Percentiles rank a stretch among this genome's conserved stretches.
Evolutionary conservation across 2,888 invertebrate species (phyloP).

Genomic region (Balanococcus diminutus): DNA sequence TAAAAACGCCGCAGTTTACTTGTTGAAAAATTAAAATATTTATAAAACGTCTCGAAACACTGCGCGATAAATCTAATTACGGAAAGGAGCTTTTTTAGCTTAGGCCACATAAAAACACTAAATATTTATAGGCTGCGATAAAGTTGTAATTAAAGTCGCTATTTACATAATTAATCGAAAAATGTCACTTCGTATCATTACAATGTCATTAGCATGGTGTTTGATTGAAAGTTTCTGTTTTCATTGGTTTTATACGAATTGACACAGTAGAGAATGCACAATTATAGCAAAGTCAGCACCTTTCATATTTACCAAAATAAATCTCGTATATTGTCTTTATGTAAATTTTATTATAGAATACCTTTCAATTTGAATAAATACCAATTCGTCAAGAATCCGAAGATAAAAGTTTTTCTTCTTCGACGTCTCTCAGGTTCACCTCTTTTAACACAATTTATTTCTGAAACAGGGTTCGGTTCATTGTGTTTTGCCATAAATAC

Average conservation of each 20-base stretch:
- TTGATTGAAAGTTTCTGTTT: not conserved
- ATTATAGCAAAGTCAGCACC: not conserved
- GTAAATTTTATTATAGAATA: not conserved
- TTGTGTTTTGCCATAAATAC: not conserved
- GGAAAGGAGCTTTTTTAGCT: not conserved
- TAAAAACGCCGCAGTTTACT: not conserved
- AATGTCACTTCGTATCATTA: slow-evolving; percentile 13
- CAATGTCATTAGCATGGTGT: not conserved
- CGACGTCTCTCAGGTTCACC: too few species aligned
- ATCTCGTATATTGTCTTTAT: not conserved
- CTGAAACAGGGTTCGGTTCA: not conserved
- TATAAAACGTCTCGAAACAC: not conserved
- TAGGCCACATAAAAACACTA: not conserved
- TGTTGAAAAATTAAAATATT: slow-evolving; percentile 5
- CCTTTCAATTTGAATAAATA: not conserved
- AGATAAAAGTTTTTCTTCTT: too few species aligned
- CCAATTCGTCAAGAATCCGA: not conserved
- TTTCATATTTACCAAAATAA: not conserved
- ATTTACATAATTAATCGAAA: slow-evolving; percentile 16
- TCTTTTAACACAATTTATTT: not conserved
- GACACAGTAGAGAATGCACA: not conserved
- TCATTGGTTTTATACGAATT: not conserved
- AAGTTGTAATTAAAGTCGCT: not conserved
- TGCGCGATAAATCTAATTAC: slow-evolving; percentile 2
- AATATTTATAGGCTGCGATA: not conserved